Base-by-base conservation (phyloP, 2,888 invertebrate species). In the Conus canariensis region DNA sequence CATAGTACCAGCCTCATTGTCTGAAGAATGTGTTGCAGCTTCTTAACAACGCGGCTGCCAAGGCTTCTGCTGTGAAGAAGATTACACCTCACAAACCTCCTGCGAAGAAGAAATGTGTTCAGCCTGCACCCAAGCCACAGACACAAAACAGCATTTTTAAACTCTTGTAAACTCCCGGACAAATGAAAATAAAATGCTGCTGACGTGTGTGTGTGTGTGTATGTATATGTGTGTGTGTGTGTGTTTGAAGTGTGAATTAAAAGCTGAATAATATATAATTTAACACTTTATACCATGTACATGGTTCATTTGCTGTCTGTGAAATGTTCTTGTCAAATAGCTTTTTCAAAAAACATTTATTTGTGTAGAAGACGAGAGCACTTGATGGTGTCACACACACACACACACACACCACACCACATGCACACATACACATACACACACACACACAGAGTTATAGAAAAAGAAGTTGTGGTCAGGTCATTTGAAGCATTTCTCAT, bases 101-200 rank as follows among this genome's bases (percentile, higher is more conserved):
- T 25, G 87, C 89, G 25, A 91, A 91, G 64, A 74, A 88, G 45
- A 74, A 89, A 30, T 88, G 89, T 19, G 45, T 86, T 7, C 89
- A 89, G 30, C 80, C 74, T 9, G 82, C 25, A 58, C 22, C 56
- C 30, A 77, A 87, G n/a, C 16, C 86, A 0, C 89, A 88, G 85
- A 45, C 87, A n/a, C 74, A 85, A 10, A 91, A 87, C 30, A 91
- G 91, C 83, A 90, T 91, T 60, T 91, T 91, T 70, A 90, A 86
- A 60, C 90, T 91, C 7, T 12, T 91, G 25, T 90, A 30, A 86
- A 60, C 90, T 91, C 7, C 19, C 90, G 25, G 91, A 91, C 85
- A 91, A 89, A 83, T 91, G 56, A 90, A 45, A 22, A 25, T 30
- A n/a, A 45, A 45, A 45, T 45, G 25, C 60, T 10, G 16, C 60